These are phyloP conservation scores for Ceratitis capitata DNA, from an alignment of 1,140 invertebrate genomes.

Conservation along the genomic window DNA sequence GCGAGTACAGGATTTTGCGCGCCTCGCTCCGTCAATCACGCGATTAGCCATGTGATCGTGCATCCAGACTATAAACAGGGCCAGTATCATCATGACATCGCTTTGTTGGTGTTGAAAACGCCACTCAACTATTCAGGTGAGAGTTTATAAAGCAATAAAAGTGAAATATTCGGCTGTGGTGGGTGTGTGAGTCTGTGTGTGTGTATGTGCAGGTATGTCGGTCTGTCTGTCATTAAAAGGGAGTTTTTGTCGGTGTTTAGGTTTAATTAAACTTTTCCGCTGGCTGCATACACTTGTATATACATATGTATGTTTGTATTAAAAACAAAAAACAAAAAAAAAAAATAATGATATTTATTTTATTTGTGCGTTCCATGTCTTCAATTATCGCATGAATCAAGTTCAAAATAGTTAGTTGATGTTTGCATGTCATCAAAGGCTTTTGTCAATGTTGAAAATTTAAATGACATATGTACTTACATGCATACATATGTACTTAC, in stretches of 20 bases:
- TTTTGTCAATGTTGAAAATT: not conserved
- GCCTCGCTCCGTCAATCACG: slow-evolving; percentile 71
- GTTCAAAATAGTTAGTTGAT: slow-evolving; percentile 1
- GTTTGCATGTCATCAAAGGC: slow-evolving; percentile 21
- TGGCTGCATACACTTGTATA: too few species aligned
- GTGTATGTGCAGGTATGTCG: not conserved
- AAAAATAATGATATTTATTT: not conserved
- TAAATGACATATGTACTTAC: not conserved
- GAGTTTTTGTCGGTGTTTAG: not conserved
- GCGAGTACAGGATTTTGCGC: slow-evolving; percentile 74
- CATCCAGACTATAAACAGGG: slow-evolving; percentile 76
- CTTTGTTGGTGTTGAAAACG: slow-evolving; percentile 72
- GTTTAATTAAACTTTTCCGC: slow-evolving; percentile 16
- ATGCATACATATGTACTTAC: too few species aligned
- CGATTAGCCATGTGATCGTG: slow-evolving; percentile 73
- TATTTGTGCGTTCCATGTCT: not conserved
- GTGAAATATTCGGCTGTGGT: not conserved
- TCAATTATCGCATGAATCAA: slow-evolving; percentile 27
- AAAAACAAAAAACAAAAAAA: not conserved
- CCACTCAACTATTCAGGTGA: slow-evolving; percentile 76
- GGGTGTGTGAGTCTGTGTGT: not conserved
- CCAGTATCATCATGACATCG: slow-evolving; percentile 76
- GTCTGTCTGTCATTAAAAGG: slow-evolving; percentile 22
- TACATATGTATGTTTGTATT: too few species aligned
- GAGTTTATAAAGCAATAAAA: slow-evolving; percentile 39